Conservation (phyloP, 2,888 invertebrate genomes). For the Spatulosminthurus flaviceps region DNA sequence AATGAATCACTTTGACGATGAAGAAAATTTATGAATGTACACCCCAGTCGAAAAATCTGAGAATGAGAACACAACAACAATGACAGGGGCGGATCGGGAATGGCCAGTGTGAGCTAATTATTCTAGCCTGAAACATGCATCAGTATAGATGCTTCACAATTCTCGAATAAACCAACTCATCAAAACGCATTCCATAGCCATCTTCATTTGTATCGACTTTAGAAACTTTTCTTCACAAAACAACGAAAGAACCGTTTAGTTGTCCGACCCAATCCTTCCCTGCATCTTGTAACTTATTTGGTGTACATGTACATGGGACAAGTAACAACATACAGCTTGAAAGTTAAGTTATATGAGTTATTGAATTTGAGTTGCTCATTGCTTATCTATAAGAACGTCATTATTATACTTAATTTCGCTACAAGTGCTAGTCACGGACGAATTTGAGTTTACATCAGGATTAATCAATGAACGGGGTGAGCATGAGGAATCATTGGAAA, state of each 20-base stretch:
- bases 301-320: conserved; percentile 10
- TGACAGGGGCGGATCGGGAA: conserved; percentile 20
- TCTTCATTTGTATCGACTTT: background rate
- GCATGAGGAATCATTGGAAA: conserved; percentile 1
- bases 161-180: background rate
- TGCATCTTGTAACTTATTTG: background rate
- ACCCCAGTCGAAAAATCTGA: background rate
- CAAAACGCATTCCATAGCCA: background rate
- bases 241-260: background rate
- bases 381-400: background rate
- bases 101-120: background rate
- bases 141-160: background rate
- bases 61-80: conserved; percentile 26
- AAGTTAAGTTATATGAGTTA: background rate
- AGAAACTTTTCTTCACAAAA: background rate
- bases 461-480: background rate
- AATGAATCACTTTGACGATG: conserved; percentile 16
- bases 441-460: conserved; percentile 27
- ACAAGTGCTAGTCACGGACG: conserved; percentile 13
- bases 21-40: conserved; percentile 24
- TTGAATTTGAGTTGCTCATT: background rate
- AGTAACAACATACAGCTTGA: background rate
- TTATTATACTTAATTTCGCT: conserved; percentile 18
- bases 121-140: background rate
- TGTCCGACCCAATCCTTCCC: background rate